Conservation (phyloP, 2,797 vertebrate species). For the Sebastes steindachneri region DNA sequence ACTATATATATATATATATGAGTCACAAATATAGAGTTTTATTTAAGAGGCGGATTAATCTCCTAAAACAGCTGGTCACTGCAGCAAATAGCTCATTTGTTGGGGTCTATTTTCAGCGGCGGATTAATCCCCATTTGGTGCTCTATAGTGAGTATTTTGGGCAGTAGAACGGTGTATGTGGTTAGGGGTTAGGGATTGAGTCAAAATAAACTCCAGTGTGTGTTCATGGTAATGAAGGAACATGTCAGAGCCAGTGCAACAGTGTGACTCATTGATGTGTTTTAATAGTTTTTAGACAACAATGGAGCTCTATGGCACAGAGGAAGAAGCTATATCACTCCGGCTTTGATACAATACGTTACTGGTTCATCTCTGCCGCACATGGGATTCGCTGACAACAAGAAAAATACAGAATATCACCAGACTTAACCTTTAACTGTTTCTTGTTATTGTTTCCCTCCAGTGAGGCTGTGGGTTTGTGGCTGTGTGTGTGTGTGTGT, state of each 20-base stretch:
- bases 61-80: neutral
- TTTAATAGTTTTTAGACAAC: neutral
- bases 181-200: neutral
- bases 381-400: neutral
- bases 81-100: neutral
- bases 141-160: neutral
- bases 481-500: neutral
- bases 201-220: neutral
- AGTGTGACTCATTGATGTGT: neutral
- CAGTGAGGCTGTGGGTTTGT: constrained; percentile 39
- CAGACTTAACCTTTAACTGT: neutral
- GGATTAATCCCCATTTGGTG: neutral
- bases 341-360: neutral
- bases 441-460: constrained; percentile 8
- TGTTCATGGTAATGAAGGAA: neutral
- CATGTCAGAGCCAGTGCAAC: neutral
- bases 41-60: neutral
- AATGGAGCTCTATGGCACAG: neutral
- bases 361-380: neutral
- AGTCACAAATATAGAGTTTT: no score
- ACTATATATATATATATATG: no score
- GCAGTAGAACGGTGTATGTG: neutral
- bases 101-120: neutral
- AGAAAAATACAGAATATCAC: neutral
- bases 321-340: neutral